Evolutionary conservation across 2,113 vertebrate species (phyloP).

Genomic region (Pomatorhinus ruficollis): DNA sequence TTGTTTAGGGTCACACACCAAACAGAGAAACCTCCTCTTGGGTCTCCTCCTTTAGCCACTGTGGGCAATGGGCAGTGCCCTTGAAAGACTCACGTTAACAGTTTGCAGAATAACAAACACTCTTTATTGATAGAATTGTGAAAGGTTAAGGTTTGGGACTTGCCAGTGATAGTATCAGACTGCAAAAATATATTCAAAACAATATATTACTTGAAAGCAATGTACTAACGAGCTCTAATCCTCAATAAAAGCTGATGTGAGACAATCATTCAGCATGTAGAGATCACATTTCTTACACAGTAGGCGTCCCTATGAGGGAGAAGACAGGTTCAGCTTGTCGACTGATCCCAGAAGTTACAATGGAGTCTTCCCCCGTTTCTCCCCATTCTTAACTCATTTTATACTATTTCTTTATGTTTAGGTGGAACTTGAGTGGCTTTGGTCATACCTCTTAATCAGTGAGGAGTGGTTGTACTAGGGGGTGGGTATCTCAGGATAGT

Average conservation of each 20-base stretch:
- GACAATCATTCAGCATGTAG: neutral
- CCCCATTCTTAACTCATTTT: neutral
- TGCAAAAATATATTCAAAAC: neutral
- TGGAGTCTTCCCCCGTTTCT: neutral
- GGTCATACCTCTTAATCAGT: neutral
- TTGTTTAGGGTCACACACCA: neutral
- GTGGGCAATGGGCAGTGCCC: neutral
- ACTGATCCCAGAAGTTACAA: neutral
- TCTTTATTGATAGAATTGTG: neutral
- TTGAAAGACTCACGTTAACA: neutral
- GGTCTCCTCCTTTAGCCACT: neutral
- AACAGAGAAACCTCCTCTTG: neutral
- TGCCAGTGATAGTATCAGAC: neutral
- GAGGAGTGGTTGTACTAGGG: neutral
- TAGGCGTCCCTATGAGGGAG: fast-evolving
- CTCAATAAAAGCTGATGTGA: neutral
- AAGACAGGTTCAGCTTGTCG: neutral
- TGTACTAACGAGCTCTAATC: neutral
- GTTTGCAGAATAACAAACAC: neutral
- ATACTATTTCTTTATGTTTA: neutral
- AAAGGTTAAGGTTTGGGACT: neutral
- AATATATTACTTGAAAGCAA: neutral
- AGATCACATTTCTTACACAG: neutral
- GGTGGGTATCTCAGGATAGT: neutral
- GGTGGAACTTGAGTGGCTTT: neutral